Evolutionary conservation across 2,113 vertebrate genomes (phyloP).

Genomic region (Corythaeola cristata): DNA sequence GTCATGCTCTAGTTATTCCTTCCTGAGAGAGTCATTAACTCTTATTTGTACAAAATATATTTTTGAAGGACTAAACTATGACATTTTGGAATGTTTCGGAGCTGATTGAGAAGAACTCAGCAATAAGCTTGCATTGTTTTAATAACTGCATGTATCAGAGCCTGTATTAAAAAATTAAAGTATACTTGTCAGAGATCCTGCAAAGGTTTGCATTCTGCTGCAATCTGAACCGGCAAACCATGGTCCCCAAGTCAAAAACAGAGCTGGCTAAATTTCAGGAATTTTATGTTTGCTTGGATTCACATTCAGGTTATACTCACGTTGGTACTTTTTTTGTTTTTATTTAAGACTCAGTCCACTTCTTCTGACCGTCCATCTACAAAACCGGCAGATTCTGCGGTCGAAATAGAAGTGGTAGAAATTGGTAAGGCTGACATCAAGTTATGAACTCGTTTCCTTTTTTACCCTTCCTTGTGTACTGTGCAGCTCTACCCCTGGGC

Average conservation of each 20-base stretch:
- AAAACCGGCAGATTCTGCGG: conserved; percentile 10
- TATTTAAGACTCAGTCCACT: conserved; percentile 47
- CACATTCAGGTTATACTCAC: background rate
- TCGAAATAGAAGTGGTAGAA: conserved; percentile 41
- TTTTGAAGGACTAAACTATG: background rate
- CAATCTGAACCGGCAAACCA: background rate
- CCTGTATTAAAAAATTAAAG: background rate
- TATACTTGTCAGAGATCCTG: background rate
- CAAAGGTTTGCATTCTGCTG: background rate
- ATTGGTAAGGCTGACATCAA: conserved; percentile 60
- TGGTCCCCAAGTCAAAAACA: background rate
- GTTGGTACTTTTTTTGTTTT: background rate
- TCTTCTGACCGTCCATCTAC: background rate
- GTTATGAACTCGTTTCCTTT: background rate
- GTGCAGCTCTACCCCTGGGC: background rate
- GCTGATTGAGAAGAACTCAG: background rate
- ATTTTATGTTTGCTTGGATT: background rate
- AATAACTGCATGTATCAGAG: accelerated
- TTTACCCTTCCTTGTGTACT: background rate
- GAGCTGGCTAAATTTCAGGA: background rate
- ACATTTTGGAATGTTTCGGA: background rate
- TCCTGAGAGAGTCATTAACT: background rate
- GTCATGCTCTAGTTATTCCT: background rate
- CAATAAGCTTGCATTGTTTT: background rate
- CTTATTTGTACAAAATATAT: background rate